A percentile compares a stretch with the other conserved stretches of the same genome.
Evolutionary conservation across 2,888 invertebrate genomes (phyloP).

Genomic region (Eilema caniola): DNA sequence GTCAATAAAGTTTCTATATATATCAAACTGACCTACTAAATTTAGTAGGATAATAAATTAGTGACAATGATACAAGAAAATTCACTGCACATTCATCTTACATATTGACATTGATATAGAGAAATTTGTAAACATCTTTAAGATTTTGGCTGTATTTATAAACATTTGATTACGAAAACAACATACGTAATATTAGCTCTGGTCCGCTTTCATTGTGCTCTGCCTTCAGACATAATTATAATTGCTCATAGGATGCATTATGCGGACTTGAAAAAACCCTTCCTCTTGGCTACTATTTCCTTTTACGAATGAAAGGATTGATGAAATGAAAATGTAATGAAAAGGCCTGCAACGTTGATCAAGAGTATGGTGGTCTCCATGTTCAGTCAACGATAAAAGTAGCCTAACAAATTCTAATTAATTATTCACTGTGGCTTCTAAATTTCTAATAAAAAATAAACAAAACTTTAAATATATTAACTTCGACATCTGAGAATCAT

Average conservation of each 20-base stretch:
- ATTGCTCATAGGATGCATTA: not conserved
- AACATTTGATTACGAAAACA: slow-evolving; percentile 13
- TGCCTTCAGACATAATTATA: not conserved
- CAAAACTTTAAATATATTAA: too few species aligned
- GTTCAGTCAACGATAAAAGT: too few species aligned
- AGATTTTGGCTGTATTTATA: slow-evolving; percentile 13
- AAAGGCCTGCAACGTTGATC: not conserved
- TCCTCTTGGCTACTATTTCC: not conserved
- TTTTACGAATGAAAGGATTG: not conserved
- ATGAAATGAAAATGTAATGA: too few species aligned
- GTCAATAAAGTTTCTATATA: not conserved
- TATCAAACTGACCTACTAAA: not conserved
- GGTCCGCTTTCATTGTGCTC: not conserved
- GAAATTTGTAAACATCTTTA: slow-evolving; percentile 17
- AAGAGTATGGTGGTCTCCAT: not conserved
- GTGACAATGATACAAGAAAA: not conserved
- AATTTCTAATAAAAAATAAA: too few species aligned
- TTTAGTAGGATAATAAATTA: not conserved
- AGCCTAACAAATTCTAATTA: too few species aligned
- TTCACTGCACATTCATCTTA: slow-evolving; percentile 2
- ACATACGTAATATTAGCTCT: slow-evolving; percentile 3
- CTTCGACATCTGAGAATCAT: too few species aligned
- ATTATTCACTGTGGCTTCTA: too few species aligned
- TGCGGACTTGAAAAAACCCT: not conserved
- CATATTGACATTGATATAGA: not conserved